phyloP scores from a whole-genome alignment of 2,113 vertebrate genomes.

The Brienomyrus brachyistius region DNA sequence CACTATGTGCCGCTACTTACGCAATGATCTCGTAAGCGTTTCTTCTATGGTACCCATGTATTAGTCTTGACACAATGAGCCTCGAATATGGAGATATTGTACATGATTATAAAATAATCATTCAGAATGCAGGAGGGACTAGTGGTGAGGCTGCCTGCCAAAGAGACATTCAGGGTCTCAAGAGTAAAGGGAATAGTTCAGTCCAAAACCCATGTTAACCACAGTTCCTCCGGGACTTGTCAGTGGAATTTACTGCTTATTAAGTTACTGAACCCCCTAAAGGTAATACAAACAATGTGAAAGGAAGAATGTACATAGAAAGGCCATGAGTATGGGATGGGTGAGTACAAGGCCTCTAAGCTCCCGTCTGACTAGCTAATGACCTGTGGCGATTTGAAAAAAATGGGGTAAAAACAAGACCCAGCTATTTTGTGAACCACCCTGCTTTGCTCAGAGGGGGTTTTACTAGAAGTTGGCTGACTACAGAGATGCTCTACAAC shows the following conservation, averaged over 20 bases:
- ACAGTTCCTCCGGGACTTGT: neutral
- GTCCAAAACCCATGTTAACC: neutral
- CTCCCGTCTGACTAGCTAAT: neutral
- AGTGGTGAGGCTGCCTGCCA: neutral
- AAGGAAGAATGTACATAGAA: neutral
- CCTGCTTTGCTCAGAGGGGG: neutral
- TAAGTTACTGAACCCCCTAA: neutral
- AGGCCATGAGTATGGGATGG: neutral
- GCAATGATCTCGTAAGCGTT: neutral
- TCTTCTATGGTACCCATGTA: neutral
- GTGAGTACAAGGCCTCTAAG: neutral
- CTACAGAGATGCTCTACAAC: neutral
- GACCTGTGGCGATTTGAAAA: neutral
- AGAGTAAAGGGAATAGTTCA: neutral
- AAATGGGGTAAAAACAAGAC: neutral
- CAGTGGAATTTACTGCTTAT: neutral
- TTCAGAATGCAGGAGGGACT: neutral
- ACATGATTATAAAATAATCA: neutral
- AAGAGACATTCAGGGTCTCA: neutral
- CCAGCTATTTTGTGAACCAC: neutral
- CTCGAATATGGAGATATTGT: neutral
- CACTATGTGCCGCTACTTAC: neutral
- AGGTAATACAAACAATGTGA: constrained; percentile 7
- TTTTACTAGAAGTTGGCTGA: neutral
- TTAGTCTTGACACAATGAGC: neutral